Conservation (phyloP, 2,888 invertebrate species). For the Nebria salina region DNA sequence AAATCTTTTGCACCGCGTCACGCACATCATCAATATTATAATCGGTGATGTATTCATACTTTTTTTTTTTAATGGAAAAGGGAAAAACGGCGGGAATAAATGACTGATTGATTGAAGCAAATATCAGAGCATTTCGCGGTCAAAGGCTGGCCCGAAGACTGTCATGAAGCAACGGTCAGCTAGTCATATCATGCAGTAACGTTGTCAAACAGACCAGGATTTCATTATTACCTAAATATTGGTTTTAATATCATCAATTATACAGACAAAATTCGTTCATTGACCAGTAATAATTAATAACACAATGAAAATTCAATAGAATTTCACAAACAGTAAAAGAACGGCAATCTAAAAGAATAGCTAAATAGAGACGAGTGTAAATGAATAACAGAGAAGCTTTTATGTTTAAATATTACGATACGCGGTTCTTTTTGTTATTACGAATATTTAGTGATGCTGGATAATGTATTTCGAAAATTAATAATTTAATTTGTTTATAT, state of each 20-base stretch:
- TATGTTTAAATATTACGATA: too few relatives aligned
- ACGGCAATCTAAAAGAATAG: too few relatives aligned
- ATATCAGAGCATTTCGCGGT: conserved; percentile 37
- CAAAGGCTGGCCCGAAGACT: conserved; percentile 64
- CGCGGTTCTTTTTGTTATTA: too few relatives aligned
- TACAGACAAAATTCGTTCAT: too few relatives aligned
- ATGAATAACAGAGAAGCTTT: too few relatives aligned
- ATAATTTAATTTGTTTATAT: neutral
- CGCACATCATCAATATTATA: conserved; percentile 17
- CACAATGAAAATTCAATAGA: too few relatives aligned
- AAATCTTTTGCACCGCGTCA: conserved; percentile 25
- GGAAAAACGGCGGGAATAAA: conserved; percentile 24
- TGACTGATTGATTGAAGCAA: conserved; percentile 42
- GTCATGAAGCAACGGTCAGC: conserved; percentile 64
- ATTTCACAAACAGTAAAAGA: too few relatives aligned
- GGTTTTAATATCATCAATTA: neutral
- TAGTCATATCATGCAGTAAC: conserved; percentile 49
- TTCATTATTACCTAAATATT: conserved; percentile 6
- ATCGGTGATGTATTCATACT: neutral
- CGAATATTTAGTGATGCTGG: too few relatives aligned
- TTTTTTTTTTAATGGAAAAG: conserved; percentile 19
- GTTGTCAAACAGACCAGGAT: conserved; percentile 25
- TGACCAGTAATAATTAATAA: too few relatives aligned
- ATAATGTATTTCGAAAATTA: too few relatives aligned
- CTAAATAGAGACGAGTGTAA: too few relatives aligned